Evolutionary conservation across 2,113 vertebrate species (phyloP).

Genomic region (Onychostruthus taczanowskii): DNA sequence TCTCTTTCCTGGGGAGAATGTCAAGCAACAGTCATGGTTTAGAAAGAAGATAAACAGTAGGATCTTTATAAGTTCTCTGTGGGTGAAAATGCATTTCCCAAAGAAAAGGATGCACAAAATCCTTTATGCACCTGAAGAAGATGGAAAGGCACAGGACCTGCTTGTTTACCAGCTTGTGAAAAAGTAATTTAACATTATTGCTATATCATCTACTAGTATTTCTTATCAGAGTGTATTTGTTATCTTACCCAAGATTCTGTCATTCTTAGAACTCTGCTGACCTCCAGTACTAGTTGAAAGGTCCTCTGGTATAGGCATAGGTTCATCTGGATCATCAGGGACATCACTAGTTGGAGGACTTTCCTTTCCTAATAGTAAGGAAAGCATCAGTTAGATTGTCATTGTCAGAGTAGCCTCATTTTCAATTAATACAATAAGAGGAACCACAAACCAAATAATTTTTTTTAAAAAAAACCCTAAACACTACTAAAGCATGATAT

Average conservation of each 20-base stretch:
- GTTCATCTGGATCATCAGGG: conserved; percentile 89
- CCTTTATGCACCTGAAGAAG: neutral
- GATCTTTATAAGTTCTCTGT: neutral
- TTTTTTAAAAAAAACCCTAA: neutral
- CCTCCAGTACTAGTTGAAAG: conserved; percentile 88
- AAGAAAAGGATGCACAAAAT: neutral
- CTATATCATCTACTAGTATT: neutral
- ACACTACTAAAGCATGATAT: neutral
- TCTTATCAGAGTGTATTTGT: neutral
- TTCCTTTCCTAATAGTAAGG: conserved; percentile 82
- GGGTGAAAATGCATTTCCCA: neutral
- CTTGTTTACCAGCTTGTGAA: neutral
- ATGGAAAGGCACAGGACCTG: neutral
- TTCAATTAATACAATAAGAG: neutral
- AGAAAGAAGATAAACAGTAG: neutral
- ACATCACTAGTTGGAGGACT: conserved; percentile 86
- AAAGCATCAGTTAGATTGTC: neutral
- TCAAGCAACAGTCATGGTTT: neutral
- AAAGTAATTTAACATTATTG: neutral
- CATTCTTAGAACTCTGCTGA: conserved; percentile 85
- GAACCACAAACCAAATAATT: neutral
- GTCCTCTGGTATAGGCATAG: conserved; percentile 98
- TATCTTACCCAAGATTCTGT: conserved; percentile 83
- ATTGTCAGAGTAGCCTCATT: neutral
- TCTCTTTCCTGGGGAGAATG: neutral